Percentiles rank a stretch among this genome's conserved stretches.
Evolutionary conservation across 2,888 invertebrate species (phyloP).

Genomic region (Noctua pronuba): DNA sequence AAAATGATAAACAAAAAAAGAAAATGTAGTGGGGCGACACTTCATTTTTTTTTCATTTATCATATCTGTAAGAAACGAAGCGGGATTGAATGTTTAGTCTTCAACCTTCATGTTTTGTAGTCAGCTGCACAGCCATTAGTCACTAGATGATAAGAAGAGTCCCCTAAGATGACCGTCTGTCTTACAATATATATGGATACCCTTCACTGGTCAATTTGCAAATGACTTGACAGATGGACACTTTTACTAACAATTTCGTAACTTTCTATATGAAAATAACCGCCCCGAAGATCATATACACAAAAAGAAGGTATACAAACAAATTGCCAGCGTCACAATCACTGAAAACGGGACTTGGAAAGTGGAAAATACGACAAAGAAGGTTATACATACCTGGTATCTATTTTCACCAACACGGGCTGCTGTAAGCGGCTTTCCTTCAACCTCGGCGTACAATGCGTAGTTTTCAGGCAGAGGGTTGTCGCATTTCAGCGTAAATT

Average conservation of each 20-base stretch:
- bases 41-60: too few species aligned
- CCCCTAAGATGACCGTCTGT: background rate
- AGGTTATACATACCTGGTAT: constrained; percentile 93
- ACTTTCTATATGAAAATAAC: constrained; percentile 29
- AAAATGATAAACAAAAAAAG: constrained; percentile 4
- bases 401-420: constrained; percentile 94
- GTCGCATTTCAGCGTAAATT: constrained; percentile 96
- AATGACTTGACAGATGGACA: too few species aligned
- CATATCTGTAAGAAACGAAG: background rate
- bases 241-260: background rate
- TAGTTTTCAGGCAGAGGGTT: constrained; percentile 91
- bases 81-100: background rate
- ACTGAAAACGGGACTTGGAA: constrained; percentile 7
- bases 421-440: constrained; percentile 96
- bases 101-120: background rate
- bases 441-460: constrained; percentile 96
- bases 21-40: background rate
- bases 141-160: background rate
- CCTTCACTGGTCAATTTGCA: too few species aligned
- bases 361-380: background rate
- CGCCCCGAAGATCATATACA: background rate
- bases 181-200: too few species aligned
- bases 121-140: background rate
- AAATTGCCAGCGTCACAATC: constrained; percentile 9
- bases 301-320: background rate